Percentiles rank a stretch among this genome's conserved stretches.
Conservation (phyloP, 1,140 invertebrate genomes). For the Macrobrachium nipponense region DNA sequence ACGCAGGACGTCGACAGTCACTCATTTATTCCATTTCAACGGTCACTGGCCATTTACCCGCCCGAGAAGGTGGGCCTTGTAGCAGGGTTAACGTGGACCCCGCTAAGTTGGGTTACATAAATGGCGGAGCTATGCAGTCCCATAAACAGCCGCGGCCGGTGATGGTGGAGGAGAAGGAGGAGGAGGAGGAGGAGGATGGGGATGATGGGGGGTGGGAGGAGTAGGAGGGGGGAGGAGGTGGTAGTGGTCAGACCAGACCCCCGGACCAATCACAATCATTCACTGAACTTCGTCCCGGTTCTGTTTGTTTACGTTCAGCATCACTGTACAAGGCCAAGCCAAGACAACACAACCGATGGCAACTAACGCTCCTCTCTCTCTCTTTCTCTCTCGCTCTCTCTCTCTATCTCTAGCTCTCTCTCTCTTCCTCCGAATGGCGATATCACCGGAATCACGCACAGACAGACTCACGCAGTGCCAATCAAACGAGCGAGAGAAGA, state of each 20-base stretch:
- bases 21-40: background rate
- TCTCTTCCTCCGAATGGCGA: too few species aligned
- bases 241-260: slow-evolving; percentile 54
- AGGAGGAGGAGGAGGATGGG: background rate
- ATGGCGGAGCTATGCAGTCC: slow-evolving; percentile 60
- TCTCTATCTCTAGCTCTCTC: background rate
- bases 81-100: slow-evolving; percentile 47
- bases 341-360: background rate
- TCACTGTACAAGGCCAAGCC: background rate
- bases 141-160: slow-evolving; percentile 58
- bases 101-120: slow-evolving; percentile 61
- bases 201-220: background rate
- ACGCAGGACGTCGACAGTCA: background rate
- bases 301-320: slow-evolving; percentile 29
- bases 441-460: too few species aligned
- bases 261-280: slow-evolving; percentile 24
- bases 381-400: background rate
- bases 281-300: slow-evolving; percentile 52
- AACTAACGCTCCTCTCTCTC: too few species aligned
- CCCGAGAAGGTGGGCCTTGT: slow-evolving; percentile 16
- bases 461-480: too few species aligned
- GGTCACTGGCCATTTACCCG: slow-evolving; percentile 20
- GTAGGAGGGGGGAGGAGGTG: slow-evolving; percentile 1
- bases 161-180: slow-evolving; percentile 25
- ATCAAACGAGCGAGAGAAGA: background rate